phyloP scores from a whole-genome alignment of 1,140 invertebrate genomes.

The Wiebesia pumilae region DNA sequence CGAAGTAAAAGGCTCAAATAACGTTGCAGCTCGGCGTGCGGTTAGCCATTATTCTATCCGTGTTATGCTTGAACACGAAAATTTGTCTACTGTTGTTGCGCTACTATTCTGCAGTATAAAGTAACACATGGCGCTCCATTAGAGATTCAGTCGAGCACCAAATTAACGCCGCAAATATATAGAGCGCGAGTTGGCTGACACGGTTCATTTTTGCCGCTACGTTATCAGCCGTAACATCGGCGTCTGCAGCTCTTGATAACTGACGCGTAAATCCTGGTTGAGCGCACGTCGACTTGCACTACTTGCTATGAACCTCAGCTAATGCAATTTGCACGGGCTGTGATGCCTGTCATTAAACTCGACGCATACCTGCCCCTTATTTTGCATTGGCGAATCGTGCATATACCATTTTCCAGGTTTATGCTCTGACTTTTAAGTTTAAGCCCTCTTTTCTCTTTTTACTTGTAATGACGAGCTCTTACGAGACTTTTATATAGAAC shows the following conservation, averaged over 20 bases:
- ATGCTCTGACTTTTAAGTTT: neutral
- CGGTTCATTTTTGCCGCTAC: conserved; percentile 31
- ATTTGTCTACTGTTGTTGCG: neutral
- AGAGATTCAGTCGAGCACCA: conserved; percentile 28
- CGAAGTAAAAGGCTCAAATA: conserved; percentile 19
- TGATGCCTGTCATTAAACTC: neutral
- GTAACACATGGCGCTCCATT: conserved; percentile 31
- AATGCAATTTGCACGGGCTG: conserved; percentile 21
- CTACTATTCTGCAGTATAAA: neutral
- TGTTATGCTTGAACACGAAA: conserved; percentile 18
- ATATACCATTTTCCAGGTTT: neutral
- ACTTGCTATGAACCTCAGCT: neutral
- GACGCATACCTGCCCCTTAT: neutral
- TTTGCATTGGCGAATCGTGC: neutral
- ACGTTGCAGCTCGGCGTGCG: conserved; percentile 7
- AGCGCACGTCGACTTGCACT: conserved; percentile 30
- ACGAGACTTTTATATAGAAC: neutral
- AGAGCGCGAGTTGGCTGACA: neutral
- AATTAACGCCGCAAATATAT: neutral
- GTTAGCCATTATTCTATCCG: conserved; percentile 30
- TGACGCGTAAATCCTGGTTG: conserved; percentile 37
- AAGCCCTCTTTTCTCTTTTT: neutral
- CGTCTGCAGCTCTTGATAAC: conserved; percentile 23
- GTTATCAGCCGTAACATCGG: conserved; percentile 41
- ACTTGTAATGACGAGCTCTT: neutral